Base-by-base conservation (phyloP, 2,113 vertebrate genomes). In the Shinisaurus crocodilurus region DNA sequence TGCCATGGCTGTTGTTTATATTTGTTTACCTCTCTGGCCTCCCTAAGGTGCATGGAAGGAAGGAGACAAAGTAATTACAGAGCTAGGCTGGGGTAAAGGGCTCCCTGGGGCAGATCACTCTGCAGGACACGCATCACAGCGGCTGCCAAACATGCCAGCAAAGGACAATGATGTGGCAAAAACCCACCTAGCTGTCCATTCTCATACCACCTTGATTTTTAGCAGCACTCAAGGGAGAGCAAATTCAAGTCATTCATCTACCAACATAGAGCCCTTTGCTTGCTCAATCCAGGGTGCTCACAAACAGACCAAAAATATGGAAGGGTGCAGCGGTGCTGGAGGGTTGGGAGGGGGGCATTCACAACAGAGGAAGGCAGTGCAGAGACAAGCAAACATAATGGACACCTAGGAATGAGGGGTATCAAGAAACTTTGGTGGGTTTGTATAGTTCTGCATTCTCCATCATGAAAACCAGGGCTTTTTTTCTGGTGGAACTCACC, bases 1-100 rank as follows among this genome's bases (percentile, higher is more conserved):
- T 93, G 92, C 94, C 91, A 94, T 63, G 8, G 81, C 76, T 65
- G 69, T 89, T 91, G 91, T 94, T 90, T 89, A 76, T 93, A 83
- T 60, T 80, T 92, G 88, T 86, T 89, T 86, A 93, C 74, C 48
- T 81, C 91, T 84, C 29, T 6, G 43, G 94, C 50, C 83, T 83
- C 88, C 85, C 79, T 34, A 54, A 79, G 93, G 57, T 18, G 0
- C 0, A 0, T 3, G 34, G 84, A 65, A 80, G 92, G 86, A 23
- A 57, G 81, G 80, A 90, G 89, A 75, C 75, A 48, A 54, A 57
- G 76, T 83, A 85, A 87, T 87, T 87, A 91, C 5, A 89, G 43
- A 88, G 50, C 70, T 60, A 63, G 48, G 37, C 72, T 79, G 40
- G 63, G 54, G 82, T 37, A 32, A 65, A 88, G 81, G 29, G 81